phyloP scores from a whole-genome alignment of 1,140 invertebrate species.

The Riptortus pedestris region DNA sequence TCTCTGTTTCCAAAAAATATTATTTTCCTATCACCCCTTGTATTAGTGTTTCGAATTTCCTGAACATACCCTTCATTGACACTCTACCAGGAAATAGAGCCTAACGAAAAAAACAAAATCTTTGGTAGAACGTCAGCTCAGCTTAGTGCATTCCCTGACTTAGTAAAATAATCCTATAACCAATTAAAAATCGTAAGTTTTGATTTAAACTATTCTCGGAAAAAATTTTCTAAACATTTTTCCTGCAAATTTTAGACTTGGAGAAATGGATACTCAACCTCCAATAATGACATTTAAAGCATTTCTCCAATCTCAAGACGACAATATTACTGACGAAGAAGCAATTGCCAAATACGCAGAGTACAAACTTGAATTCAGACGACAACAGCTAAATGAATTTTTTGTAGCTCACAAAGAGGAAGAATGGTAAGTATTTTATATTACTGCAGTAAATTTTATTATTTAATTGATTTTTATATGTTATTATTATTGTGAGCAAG shows the following conservation, averaged over 20 bases:
- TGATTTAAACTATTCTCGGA: no score
- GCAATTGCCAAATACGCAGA: conserved; percentile 96
- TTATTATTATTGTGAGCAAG: not conserved
- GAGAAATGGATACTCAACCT: conserved; percentile 58
- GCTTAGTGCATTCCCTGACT: no score
- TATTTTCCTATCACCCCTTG: no score
- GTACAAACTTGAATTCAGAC: conserved; percentile 93
- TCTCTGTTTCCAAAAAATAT: no score
- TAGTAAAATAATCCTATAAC: no score
- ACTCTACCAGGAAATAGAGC: no score
- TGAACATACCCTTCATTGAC: no score
- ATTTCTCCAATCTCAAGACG: conserved; percentile 91
- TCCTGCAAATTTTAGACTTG: conserved; percentile 4
- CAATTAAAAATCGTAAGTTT: no score
- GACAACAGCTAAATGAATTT: conserved; percentile 96
- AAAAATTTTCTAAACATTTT: no score
- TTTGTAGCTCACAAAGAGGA: conserved; percentile 98
- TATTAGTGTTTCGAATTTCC: no score
- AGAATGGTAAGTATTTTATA: conserved; percentile 73
- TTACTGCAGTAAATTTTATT: not conserved
- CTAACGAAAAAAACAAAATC: no score
- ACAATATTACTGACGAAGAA: conserved; percentile 93
- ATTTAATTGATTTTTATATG: not conserved
- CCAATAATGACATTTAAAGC: conserved; percentile 96
- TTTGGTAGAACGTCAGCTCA: no score